Percentiles rank a stretch among this genome's conserved stretches.
These are phyloP conservation scores for Cantharis flavilabris DNA, from an alignment of 2,888 invertebrate species.

Conservation along the genomic window DNA sequence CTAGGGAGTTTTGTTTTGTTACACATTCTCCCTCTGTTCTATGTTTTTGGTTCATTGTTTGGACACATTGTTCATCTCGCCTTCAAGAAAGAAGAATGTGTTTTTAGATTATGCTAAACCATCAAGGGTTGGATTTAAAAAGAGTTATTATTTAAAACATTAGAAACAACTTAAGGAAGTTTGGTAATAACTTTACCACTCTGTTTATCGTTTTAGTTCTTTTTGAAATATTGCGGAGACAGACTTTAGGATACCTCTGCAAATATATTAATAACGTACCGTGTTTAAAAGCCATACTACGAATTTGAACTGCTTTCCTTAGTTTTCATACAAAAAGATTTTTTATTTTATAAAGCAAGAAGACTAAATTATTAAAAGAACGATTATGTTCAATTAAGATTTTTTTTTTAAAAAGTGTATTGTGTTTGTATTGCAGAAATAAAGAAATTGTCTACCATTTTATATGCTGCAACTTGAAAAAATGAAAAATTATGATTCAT, in stretches of 20 bases:
- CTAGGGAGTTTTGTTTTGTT: conserved; percentile 47
- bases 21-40: conserved; percentile 44
- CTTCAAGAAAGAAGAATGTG: conserved; percentile 48
- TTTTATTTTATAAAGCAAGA: too few species aligned
- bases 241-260: background rate
- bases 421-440: background rate
- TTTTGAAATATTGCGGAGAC: background rate
- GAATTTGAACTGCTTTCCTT: background rate
- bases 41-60: conserved; percentile 45
- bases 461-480: background rate
- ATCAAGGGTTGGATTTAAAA: conserved; percentile 27
- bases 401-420: background rate
- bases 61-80: conserved; percentile 48
- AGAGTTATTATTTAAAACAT: conserved; percentile 19
- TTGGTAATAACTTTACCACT: conserved; percentile 7
- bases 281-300: too few species aligned
- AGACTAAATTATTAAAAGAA: background rate
- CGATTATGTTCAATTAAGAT: background rate
- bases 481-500: background rate
- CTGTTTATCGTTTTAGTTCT: background rate
- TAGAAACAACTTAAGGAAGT: conserved; percentile 12
- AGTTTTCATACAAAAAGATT: background rate
- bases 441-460: background rate
- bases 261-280: background rate
- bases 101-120: conserved; percentile 48